Base-by-base conservation (phyloP, 2,888 invertebrate genomes). In the Spilarctia lutea region DNA sequence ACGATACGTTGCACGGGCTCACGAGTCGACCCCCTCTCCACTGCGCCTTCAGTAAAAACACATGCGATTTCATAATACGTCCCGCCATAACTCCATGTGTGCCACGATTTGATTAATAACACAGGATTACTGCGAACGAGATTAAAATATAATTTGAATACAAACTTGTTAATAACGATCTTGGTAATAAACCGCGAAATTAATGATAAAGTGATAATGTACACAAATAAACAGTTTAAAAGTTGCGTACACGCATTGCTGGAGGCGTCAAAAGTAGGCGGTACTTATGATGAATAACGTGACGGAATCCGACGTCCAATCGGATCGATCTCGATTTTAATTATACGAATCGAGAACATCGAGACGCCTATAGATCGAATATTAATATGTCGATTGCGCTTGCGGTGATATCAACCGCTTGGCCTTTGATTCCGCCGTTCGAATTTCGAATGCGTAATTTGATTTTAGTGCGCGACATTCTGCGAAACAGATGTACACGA, bases 181-280 rank as follows among this genome's bases (percentile, higher is more conserved):
- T 87, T 85, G 87, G 81, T 86, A 89, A 89, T 89, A 89, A 84
- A 83, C 87, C 86, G 90, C 90, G 83, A 89, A 90, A 84, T 81
- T 78, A 78, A 81, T 82, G 83, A 86, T 84, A 86, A 86, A 79
- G 75, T 79, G 88, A 91, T 92, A 90, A 89, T 87, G 88, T 87
- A 86, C 86, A 91, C 91, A 92, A 92, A 93, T 93, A 93, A 92
- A 92, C 92, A 92, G 89, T 86, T 76, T 81, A 86, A 88, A 88
- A 90, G 91, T 90, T 94, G 94, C 94, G 94, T 94, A 92, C 90
- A 91, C 93, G 94, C 94, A 93, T 85, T 89, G 94, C 94, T 94
- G 93, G 92, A 94, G 95, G 95, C 95, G 95, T 94, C 93, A 94
- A 94, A 94, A 94, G 94, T 93, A 92, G 95, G 95, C 94, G 95